Evolutionary conservation across 2,113 vertebrate genomes (phyloP).

Genomic region (Perca flavescens): DNA sequence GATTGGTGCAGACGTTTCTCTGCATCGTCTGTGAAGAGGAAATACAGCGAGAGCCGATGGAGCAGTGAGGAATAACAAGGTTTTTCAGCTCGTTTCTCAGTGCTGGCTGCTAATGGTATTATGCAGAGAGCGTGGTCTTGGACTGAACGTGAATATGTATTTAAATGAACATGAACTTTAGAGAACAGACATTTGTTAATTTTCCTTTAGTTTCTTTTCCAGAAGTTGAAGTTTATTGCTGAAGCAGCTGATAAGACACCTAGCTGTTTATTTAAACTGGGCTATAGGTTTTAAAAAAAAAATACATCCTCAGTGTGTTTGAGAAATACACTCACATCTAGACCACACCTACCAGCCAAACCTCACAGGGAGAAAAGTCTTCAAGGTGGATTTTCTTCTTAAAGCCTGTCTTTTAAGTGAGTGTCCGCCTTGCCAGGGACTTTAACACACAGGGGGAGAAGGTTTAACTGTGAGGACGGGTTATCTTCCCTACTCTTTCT

Average conservation of each 20-base stretch:
- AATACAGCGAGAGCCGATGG: too few relatives aligned
- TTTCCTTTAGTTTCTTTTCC: too few relatives aligned
- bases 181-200: neutral
- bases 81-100: too few relatives aligned
- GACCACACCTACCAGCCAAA: slow-evolving; percentile 11
- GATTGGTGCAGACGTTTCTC: too few relatives aligned
- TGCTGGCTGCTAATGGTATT: neutral
- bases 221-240: too few relatives aligned
- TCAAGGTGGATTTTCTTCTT: slow-evolving; percentile 25
- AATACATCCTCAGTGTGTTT: neutral
- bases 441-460: slow-evolving; percentile 21
- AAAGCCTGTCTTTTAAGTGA: slow-evolving; percentile 17
- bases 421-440: slow-evolving; percentile 4
- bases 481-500: slow-evolving; percentile 60
- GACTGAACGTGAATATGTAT: neutral
- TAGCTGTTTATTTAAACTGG: too few relatives aligned
- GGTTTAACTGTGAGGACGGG: slow-evolving; percentile 27
- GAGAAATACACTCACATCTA: neutral
- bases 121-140: neutral
- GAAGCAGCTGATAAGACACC: too few relatives aligned
- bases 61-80: too few relatives aligned
- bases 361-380: slow-evolving; percentile 17
- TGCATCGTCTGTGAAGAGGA: too few relatives aligned
- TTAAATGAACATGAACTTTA: neutral
- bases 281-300: too few relatives aligned